These are phyloP conservation scores for Philopotamus ludificatus DNA, from an alignment of 1,140 invertebrate genomes.

Conservation along the genomic window DNA sequence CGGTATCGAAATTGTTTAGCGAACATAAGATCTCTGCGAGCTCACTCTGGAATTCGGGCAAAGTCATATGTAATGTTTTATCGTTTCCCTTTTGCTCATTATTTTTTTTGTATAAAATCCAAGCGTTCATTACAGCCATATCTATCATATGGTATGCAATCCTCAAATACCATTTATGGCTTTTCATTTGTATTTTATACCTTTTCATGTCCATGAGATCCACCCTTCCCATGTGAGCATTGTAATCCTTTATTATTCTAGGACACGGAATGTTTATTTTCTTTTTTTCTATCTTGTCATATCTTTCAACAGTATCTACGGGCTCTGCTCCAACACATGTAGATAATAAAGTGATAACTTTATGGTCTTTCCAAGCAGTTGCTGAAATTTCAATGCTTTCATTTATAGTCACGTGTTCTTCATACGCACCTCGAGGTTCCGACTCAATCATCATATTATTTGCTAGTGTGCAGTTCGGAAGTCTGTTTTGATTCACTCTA, in stretches of 20 bases:
- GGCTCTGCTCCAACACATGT: neutral
- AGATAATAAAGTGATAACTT: neutral
- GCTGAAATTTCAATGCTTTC: neutral
- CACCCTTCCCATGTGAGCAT: constrained; percentile 55
- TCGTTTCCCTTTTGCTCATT: neutral
- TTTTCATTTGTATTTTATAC: constrained; percentile 39
- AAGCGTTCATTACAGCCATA: neutral
- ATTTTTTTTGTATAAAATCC: neutral
- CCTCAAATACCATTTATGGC: neutral
- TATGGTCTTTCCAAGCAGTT: neutral
- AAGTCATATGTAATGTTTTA: neutral
- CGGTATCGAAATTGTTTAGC: neutral
- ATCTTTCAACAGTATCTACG: neutral
- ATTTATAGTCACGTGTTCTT: neutral
- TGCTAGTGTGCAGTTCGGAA: neutral
- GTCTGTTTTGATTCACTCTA: neutral
- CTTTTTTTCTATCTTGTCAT: constrained; percentile 43
- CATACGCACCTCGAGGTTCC: neutral
- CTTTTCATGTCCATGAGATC: constrained; percentile 50
- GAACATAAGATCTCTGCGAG: neutral
- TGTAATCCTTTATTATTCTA: constrained; percentile 52
- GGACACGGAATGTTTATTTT: constrained; percentile 50
- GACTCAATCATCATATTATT: neutral
- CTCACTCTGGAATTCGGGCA: neutral
- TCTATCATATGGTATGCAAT: neutral